Base-by-base conservation (phyloP, 2,888 invertebrate species). In the Drosophila falleni region DNA sequence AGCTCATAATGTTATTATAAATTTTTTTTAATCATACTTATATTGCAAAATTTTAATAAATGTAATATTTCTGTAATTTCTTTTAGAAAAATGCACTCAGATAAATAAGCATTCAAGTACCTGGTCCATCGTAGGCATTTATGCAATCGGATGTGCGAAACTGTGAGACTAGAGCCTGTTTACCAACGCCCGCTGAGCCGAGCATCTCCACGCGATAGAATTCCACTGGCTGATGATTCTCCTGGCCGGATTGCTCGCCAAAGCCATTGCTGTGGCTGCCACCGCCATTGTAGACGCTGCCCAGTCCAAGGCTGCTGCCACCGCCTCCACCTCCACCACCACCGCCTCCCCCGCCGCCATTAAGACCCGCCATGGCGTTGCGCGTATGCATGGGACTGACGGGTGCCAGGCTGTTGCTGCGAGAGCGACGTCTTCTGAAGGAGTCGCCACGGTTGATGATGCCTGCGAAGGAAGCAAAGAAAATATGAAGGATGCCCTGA, bases 401-500 rank as follows among this genome's bases (percentile, higher is more conserved):
- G 0, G 96, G 96, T 3, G 96, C 96, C 54, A 97, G 93, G 85
- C 97, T 97, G 91, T 97, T 97, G 81, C 97, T 97, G 63, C 97
- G 94, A 23, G 97, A 97, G 64, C 97, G 94, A 35, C 97, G 95
- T 53, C 97, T 95, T 42, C 98, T 94, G 93, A 98, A 97, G 5
- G 98, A 98, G 93, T 99, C 99, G 0, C 98, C 98, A 67, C 98
- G 94, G 93, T 98, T 98, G 54, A 99, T 96, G 80, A 98, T 96
- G 74, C 98, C 98, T 97, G 93, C 53, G 11, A 2, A 5, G 42
- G 19, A 42, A 53, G 62, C 8, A 15, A 13, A 19, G 1, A 10
- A 10, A 23, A 23, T 11, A 23, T 11, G 10, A 16, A 37, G 26
- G 26, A 41, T 10, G 29, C 15, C 39, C 19, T 44, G 15, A 29